Conservation (phyloP, 2,888 invertebrate genomes). For the Leptarthrus brevirostris region DNA sequence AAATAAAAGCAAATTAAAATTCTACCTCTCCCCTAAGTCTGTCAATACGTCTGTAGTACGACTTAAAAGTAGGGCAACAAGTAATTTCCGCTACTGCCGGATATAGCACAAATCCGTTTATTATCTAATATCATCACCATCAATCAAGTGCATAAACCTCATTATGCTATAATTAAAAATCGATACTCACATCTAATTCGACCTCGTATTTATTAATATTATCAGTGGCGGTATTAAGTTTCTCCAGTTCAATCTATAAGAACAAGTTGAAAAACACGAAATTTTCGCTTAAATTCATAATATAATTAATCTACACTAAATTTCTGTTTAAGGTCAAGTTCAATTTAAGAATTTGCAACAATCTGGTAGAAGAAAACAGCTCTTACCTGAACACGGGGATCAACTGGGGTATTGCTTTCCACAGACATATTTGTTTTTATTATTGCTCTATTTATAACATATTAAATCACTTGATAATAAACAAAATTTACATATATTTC, state of each 20-base stretch:
- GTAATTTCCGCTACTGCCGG: background rate
- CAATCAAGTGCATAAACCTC: slow-evolving; percentile 39
- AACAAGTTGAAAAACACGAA: slow-evolving; percentile 54
- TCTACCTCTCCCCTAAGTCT: no score
- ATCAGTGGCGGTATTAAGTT: slow-evolving; percentile 90
- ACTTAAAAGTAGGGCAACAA: background rate
- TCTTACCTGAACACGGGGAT: slow-evolving; percentile 82
- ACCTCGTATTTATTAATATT: slow-evolving; percentile 92
- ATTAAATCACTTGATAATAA: background rate
- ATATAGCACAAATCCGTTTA: background rate
- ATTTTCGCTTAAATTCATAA: background rate
- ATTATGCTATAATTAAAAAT: slow-evolving; percentile 39
- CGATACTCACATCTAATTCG: slow-evolving; percentile 79
- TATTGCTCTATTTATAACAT: slow-evolving; percentile 29
- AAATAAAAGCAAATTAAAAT: no score
- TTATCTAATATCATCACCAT: slow-evolving; percentile 28
- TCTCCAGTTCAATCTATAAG: slow-evolving; percentile 83
- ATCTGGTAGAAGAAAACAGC: background rate
- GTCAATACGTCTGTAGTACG: no score
- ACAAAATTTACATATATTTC: no score
- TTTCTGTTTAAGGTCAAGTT: slow-evolving; percentile 4
- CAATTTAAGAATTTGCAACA: background rate
- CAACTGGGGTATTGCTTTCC: slow-evolving; percentile 76
- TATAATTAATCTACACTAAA: background rate
- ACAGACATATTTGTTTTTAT: slow-evolving; percentile 61